These are phyloP conservation scores for Octomys mimax DNA, from an alignment of 2,797 vertebrate genomes.

Conservation along the genomic window DNA sequence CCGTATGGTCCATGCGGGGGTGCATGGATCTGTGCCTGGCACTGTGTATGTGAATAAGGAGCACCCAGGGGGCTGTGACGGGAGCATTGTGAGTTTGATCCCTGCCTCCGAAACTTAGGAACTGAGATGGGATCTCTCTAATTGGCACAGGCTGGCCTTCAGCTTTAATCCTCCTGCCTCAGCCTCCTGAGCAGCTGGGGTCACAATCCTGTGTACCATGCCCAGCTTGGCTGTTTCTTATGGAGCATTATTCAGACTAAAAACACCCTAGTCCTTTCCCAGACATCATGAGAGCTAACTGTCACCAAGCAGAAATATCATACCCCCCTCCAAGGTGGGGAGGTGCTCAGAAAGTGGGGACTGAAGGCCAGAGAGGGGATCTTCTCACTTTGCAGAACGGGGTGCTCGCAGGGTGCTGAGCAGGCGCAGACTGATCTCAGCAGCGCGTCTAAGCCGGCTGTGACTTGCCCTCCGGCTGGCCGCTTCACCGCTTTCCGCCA, in stretches of 20 bases:
- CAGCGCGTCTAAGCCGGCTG: background rate
- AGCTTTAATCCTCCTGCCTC: background rate
- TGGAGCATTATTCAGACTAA: background rate
- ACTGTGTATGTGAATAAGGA: background rate
- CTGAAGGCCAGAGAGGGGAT: background rate
- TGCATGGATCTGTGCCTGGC: background rate
- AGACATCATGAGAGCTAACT: background rate
- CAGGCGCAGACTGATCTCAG: too few species aligned
- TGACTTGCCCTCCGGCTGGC: background rate
- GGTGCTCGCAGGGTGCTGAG: background rate
- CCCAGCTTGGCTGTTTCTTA: background rate
- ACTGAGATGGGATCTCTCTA: background rate
- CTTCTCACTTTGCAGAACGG: background rate
- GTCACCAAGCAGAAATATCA: background rate
- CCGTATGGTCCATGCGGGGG: accelerated
- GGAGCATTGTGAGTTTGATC: background rate
- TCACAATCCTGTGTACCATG: background rate
- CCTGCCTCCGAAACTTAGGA: background rate
- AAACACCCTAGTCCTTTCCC: background rate
- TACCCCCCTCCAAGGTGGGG: background rate
- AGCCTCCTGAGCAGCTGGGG: background rate
- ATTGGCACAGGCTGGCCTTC: background rate
- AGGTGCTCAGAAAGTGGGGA: background rate
- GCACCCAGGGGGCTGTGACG: background rate
- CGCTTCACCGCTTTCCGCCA: background rate